Percentiles rank a stretch among this genome's conserved stretches.
These are phyloP conservation scores for Norana najaformis DNA, from an alignment of 2,888 invertebrate genomes.

Conservation along the genomic window DNA sequence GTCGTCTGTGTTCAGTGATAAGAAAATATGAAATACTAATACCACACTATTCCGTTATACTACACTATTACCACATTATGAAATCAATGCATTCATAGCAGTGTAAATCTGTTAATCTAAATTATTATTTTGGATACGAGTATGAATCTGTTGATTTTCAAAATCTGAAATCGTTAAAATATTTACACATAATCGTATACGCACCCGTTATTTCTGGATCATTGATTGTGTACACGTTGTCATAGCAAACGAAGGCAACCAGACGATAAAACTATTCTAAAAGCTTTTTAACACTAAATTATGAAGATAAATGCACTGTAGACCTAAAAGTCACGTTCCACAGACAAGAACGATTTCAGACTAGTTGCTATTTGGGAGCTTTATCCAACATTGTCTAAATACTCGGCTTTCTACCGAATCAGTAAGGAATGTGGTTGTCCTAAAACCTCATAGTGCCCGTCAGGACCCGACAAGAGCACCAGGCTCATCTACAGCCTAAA, in stretches of 20 bases:
- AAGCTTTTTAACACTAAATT: background rate
- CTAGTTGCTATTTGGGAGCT: background rate
- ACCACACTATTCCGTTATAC: too few species aligned
- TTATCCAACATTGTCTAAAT: background rate
- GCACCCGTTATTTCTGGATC: background rate
- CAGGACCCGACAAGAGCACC: too few species aligned
- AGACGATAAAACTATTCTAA: background rate
- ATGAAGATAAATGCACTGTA: background rate
- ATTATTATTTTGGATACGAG: background rate
- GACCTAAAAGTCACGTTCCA: background rate
- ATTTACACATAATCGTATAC: background rate
- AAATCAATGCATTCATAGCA: background rate
- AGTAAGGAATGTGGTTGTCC: background rate
- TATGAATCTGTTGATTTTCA: background rate
- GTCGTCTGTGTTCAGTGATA: background rate
- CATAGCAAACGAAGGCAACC: background rate
- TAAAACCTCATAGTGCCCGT: background rate
- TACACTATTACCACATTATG: too few species aligned
- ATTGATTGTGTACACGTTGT: slow-evolving; percentile 13
- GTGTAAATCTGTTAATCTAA: background rate
- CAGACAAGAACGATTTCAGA: background rate
- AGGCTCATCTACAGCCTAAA: background rate
- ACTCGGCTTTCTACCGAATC: background rate
- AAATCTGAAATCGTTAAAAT: background rate
- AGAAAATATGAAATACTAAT: too few species aligned